Percentiles rank a stretch among this genome's conserved stretches.
Evolutionary conservation across 1,140 invertebrate species (phyloP).

Genomic region (Drosophila triauraria): DNA sequence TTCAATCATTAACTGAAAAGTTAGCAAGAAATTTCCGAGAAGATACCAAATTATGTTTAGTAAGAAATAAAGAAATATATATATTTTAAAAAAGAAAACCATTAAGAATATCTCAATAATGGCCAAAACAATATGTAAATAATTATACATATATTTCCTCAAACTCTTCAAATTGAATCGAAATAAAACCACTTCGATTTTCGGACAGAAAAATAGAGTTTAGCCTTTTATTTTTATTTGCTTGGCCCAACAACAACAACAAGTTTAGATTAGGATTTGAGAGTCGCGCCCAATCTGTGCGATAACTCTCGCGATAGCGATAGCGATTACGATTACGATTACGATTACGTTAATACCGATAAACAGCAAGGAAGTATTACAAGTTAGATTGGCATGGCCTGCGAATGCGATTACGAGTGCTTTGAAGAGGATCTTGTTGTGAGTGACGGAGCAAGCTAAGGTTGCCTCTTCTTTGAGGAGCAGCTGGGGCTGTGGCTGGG

Average conservation of each 20-base stretch:
- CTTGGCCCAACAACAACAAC: conserved; percentile 64
- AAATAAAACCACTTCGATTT: conserved; percentile 17
- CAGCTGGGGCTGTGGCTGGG: not conserved
- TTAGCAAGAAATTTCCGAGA: not conserved
- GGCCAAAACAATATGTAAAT: too few relatives aligned
- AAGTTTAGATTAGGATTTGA: conserved; percentile 45
- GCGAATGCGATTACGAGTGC: conserved; percentile 11
- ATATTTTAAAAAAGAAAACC: not conserved
- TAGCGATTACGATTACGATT: conserved; percentile 1
- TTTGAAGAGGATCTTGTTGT: conserved; percentile 4
- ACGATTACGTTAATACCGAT: conserved; percentile 1
- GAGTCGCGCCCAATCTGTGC: conserved; percentile 1
- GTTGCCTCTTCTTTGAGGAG: conserved; percentile 2
- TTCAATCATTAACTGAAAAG: not conserved
- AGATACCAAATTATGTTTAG: not conserved
- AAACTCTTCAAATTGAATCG: not conserved
- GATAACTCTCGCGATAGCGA: conserved; percentile 5
- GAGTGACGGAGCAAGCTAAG: conserved; percentile 5
- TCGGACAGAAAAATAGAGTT: conserved; percentile 63
- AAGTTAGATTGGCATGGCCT: conserved; percentile 4
- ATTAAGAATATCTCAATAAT: not conserved
- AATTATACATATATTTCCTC: too few relatives aligned
- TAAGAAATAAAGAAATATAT: not conserved
- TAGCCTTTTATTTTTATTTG: conserved; percentile 47
- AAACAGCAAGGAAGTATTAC: conserved; percentile 11